Base-by-base conservation (phyloP, 2,888 invertebrate species). In the Leucoma salicis region DNA sequence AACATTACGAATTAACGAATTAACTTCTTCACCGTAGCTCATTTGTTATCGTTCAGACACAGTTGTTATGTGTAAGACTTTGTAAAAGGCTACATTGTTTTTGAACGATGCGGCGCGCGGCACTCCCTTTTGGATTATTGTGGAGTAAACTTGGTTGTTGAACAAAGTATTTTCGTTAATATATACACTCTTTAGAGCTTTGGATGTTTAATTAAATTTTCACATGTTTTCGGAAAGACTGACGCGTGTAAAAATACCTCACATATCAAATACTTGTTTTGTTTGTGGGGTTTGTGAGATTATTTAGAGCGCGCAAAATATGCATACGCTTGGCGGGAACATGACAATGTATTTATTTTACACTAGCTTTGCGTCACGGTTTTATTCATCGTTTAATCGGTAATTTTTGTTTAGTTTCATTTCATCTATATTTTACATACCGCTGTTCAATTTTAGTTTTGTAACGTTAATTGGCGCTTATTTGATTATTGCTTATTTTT, bases 91-190 rank as follows among this genome's bases (percentile, higher is more conserved):
- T 13, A 13, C 27, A 27, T n/a, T 13, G 27, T 29, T 29, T 29
- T 29, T 12, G 29, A 13, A 13, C 6, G 29, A n/a, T n/a, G 4
- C n/a, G n/a, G n/a, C n/a, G n/a, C n/a, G n/a, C n/a, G n/a, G n/a
- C n/a, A n/a, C n/a, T n/a, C n/a, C n/a, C n/a, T 29, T 29, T 2
- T 29, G 29, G 11, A 13, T 29, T 29, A 8, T 29, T 44, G 35
- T 43, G 39, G 18, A 38, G 14, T 21, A 18, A 46, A 47, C 46
- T 48, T 44, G 31, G 59, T 51, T 36, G 24, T 38, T 7, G 14
- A 29, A 34, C 52, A 44, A 55, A 52, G 57, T 43, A 55, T 60
- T 58, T 59, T 53, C 56, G 53, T 59, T 52, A 58, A 44, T 48
- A 45, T 51, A 31, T 58, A 46, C n/a, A 13, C 39, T 38, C 10